Evolutionary conservation across 2,113 vertebrate genomes (phyloP).

Genomic region (Spea bombifrons): DNA sequence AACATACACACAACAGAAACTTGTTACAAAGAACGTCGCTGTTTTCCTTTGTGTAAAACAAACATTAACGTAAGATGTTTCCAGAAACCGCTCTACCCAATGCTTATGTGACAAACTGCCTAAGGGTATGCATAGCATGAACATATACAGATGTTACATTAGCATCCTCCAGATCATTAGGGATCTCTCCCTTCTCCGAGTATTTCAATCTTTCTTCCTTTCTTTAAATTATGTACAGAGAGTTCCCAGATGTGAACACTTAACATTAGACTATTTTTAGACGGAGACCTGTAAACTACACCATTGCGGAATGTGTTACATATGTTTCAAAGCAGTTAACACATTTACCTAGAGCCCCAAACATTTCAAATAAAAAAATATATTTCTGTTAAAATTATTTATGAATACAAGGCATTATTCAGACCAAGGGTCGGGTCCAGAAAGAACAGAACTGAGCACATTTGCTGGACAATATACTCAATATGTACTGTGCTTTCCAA

Average conservation of each 20-base stretch:
- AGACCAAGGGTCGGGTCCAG: no score
- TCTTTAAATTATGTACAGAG: conserved; percentile 35
- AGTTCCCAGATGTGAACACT: conserved; percentile 24
- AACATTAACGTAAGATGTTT: conserved; percentile 2
- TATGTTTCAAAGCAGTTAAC: not conserved
- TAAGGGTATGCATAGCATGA: conserved; percentile 20
- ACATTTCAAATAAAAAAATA: no score
- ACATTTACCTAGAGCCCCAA: no score
- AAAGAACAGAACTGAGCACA: no score
- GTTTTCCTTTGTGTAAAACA: conserved; percentile 11
- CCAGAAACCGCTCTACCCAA: not conserved
- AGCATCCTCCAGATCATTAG: conserved; percentile 23
- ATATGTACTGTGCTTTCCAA: no score
- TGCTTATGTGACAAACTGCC: conserved; percentile 33
- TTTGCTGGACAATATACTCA: no score
- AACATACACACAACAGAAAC: no score
- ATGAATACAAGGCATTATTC: no score
- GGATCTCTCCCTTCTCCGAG: conserved; percentile 25
- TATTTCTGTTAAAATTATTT: no score
- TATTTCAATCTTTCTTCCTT: conserved; percentile 22
- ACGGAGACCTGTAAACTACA: not conserved
- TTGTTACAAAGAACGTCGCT: not conserved
- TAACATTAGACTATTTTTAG: conserved; percentile 41
- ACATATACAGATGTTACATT: conserved; percentile 45
- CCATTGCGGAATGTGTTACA: conserved; percentile 29